Base-by-base conservation (phyloP, 2,797 vertebrate species). In the Micrastur ruficollis region DNA sequence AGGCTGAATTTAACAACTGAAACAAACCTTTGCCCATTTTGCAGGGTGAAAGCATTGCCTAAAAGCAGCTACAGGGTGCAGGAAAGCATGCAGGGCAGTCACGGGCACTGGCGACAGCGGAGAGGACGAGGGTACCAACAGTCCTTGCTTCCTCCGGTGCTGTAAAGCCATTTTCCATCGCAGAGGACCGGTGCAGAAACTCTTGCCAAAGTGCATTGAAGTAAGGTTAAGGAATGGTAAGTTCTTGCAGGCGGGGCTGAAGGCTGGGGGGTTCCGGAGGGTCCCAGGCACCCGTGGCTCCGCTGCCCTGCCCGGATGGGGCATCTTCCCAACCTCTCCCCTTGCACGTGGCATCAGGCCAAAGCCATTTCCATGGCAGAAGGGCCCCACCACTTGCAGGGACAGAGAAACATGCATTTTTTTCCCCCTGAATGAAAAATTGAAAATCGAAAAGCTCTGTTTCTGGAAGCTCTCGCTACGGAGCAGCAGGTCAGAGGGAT, bases 271-370 rank as follows among this genome's bases (percentile, higher is more conserved):
- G 10, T 1, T 59, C 73, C 59, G 58, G 17, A 75, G 27, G 31
- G 16, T 70, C 22, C 29, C 55, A 46, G 67, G 25, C 4, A 5
- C 32, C 14, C 3, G 7, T 8, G 16, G 26, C 44, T 46, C 16
- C 4, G 38, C 38, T 3, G 1, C 38, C 32, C 46, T 38, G 44
- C 31, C 58, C 6, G 3, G 16, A 32, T 0, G 0, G 38, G 13
- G n/a, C 59, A 67, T 25, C 66, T 32, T 56, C 66, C 34, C 1
- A 0, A 58, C 67, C 27, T 25, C 29, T 74, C 19, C n/a, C 29
- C 22, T 34, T 27, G 44, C 10, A 2, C 2, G 7, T 23, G 26
- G 34, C 14, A 8, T 34, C 74, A 71, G 15, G n/a, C 27, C 42
- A 76, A 44, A 76, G 31, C 38, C 42, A 27, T 8, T 56, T 42